These are phyloP conservation scores for Macaca mulatta DNA, from an alignment of 2,113 vertebrate genomes.

Conservation along the genomic window DNA sequence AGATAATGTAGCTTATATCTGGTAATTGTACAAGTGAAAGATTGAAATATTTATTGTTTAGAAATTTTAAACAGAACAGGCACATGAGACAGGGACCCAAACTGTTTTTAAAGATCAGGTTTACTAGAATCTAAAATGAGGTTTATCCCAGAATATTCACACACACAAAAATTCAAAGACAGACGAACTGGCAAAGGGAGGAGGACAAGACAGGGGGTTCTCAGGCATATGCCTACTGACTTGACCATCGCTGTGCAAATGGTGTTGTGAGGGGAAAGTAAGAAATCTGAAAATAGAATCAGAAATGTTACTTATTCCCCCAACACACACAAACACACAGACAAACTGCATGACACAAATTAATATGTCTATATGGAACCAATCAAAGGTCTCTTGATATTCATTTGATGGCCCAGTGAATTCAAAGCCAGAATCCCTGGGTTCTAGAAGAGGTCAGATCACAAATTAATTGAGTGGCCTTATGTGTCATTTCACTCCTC, in stretches of 20 bases:
- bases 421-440: background rate
- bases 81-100: background rate
- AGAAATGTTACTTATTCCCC: background rate
- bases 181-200: background rate
- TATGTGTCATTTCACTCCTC: background rate
- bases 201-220: background rate
- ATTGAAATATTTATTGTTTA: background rate
- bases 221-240: background rate
- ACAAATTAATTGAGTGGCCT: background rate
- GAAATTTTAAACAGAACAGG: slow-evolving; percentile 59
- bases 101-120: slow-evolving; percentile 50
- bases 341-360: background rate
- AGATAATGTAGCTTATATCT: background rate
- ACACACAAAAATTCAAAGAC: slow-evolving; percentile 41
- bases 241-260: background rate
- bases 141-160: slow-evolving; percentile 1
- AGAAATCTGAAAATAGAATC: background rate
- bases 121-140: slow-evolving; percentile 18
- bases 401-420: background rate
- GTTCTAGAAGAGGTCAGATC: background rate
- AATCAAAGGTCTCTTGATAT: background rate
- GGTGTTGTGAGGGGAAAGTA: background rate
- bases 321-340: background rate
- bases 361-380: background rate
- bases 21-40: background rate